Evolutionary conservation across 2,888 invertebrate species (phyloP), one percentile per base, ranked within the genome.

Genomic region (Dasysyrphus tricinctus): DNA sequence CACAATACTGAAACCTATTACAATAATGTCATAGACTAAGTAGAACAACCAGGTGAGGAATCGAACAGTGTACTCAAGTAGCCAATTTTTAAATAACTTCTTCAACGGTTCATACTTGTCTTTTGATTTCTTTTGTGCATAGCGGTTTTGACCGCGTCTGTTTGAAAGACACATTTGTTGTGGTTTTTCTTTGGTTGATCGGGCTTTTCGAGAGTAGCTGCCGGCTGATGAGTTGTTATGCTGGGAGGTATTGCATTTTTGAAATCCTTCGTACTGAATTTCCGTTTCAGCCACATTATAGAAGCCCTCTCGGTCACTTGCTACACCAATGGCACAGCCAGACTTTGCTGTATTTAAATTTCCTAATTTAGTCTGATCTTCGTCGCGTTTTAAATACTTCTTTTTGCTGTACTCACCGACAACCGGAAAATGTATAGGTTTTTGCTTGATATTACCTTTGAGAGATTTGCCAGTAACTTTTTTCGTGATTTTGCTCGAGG

Each of bases 11-110:
- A 90, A 92, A 73, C 97, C 97, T 94, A 97, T 95, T 80, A 95
- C 95, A 88, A 96, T 94, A 88, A 97, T 96, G 91, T 97, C 97
- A 34, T 95, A 96, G 32, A 97, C 94, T 89, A 97, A 93, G 93
- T 96, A 95, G 88, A 96, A 93, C 80, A 97, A 94, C 97, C 97
- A 97, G 79, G 95, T 93, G 76, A 96, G 91, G 78, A 96, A 94
- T 89, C 94, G 95, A 91, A 94, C 93, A 7, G 94, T 93, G 0
- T 93, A 94, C 56, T 93, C 94, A 14, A 93, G 93, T 11, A 93
- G 93, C 94, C 95, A 95, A 79, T 94, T 93, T 82, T 94, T 94
- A 91, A 91, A 93, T 89, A 89, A 91, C 82, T 91, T 94, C 91
- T 90, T 90, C 90, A 88, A 91, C 89, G 91, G 87, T 93, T 94